Evolutionary conservation across 2,113 vertebrate species (phyloP), one percentile per base, ranked within the genome.

Genomic region (Anthoscopus minutus): DNA sequence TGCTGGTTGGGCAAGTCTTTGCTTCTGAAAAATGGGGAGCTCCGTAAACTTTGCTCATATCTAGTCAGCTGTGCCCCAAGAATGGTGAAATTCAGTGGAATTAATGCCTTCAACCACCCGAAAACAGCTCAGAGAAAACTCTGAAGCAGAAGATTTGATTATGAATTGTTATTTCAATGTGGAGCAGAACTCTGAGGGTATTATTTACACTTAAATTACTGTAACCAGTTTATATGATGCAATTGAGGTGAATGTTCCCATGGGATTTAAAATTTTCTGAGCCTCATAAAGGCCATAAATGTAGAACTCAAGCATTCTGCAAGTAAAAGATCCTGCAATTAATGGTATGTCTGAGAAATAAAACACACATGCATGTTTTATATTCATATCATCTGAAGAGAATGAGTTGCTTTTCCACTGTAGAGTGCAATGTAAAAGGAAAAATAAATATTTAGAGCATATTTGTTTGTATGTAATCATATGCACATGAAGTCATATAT

Each of bases 391-490:
- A 67, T 88, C 61, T 81, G 40, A 86, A 90, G 25, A 81, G 44
- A 73, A 33, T 60, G 21, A 77, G 15, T 64, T 83, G 27, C 28
- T 88, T 91, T 86, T 81, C 51, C 85, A 81, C 12, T 11, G 31
- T 17, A 86, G 50, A 83, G 22, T 61, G 21, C 74, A 80, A 20
- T 62, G 8, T 38, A 86, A 74, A 94, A 90, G 51, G 44, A 67
- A 86, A 95, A 95, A 95, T 66, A 89, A 95, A 79, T 95, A 94
- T 88, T 94, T 83, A 37, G 71, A 88, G 18, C 6, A 0, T 70
- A 28, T 88, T 94, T 94, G 35, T 92, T 96, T 88, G 69, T 48
- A 45, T 81, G 60, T 95, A 56, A 64, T 89, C 23, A 7, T 74
- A 22, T 19, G n/a, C 58, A 73, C 2, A 4, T 64, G 47, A 81